phyloP scores from a whole-genome alignment of 2,797 vertebrate genomes.

The Pipistrellus pipistrellus region DNA sequence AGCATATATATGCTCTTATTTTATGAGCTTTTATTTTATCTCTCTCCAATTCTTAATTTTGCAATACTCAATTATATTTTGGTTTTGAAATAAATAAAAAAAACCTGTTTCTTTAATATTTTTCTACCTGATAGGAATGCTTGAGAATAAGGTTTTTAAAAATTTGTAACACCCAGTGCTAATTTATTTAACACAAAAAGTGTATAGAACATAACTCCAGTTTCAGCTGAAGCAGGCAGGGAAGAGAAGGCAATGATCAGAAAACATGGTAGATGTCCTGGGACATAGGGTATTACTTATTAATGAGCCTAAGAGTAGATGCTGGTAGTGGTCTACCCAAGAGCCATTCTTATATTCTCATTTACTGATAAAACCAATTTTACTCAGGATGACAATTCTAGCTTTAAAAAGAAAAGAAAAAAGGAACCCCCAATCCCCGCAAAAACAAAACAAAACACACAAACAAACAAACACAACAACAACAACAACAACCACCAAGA shows the following conservation, averaged over 20 bases:
- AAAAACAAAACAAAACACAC: too few relatives aligned
- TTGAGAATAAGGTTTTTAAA: not conserved
- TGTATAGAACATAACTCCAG: not conserved
- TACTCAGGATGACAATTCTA: not conserved
- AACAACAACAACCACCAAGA: too few relatives aligned
- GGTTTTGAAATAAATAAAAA: not conserved
- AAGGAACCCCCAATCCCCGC: too few relatives aligned
- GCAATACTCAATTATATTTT: not conserved
- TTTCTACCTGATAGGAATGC: not conserved
- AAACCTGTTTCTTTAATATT: not conserved
- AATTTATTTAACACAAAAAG: not conserved
- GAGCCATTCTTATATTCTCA: not conserved
- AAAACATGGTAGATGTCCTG: not conserved
- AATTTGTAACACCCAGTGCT: not conserved
- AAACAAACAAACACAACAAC: too few relatives aligned
- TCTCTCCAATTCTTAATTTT: not conserved
- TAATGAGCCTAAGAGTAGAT: not conserved
- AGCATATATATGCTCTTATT: not conserved
- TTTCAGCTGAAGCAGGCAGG: not conserved
- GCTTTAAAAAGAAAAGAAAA: not conserved
- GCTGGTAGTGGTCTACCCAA: not conserved
- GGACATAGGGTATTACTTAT: not conserved
- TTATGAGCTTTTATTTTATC: not conserved
- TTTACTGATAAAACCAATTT: slow-evolving; percentile 23
- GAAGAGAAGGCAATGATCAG: not conserved